A percentile compares a stretch with the other conserved stretches of the same genome.
phyloP scores from a whole-genome alignment of 2,888 invertebrate genomes.

The Eristalis tenax region DNA sequence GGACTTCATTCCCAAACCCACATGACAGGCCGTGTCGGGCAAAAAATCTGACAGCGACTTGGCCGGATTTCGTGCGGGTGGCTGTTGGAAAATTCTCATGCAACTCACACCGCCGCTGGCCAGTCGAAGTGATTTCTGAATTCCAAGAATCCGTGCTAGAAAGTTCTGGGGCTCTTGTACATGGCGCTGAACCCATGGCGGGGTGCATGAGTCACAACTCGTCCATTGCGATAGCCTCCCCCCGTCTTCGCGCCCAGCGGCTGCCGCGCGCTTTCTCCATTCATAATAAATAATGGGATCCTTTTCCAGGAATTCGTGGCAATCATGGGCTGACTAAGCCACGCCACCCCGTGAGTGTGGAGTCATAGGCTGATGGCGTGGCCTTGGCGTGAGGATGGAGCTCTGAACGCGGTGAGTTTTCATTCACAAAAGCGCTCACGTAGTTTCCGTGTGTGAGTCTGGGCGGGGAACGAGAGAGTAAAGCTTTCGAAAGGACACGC shows the following conservation, averaged over 20 bases:
- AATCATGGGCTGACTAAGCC: constrained; percentile 66
- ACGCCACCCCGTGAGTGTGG: constrained; percentile 31
- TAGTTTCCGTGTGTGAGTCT: constrained; percentile 6
- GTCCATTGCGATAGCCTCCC: constrained; percentile 9
- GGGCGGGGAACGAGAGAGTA: neutral
- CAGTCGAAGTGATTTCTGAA: constrained; percentile 15
- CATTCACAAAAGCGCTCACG: constrained; percentile 60
- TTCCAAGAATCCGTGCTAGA: constrained; percentile 43
- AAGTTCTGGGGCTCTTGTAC: constrained; percentile 33
- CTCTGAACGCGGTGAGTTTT: constrained; percentile 21
- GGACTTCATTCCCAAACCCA: constrained; percentile 14
- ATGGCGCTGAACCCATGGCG: constrained; percentile 1
- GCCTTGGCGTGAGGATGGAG: constrained; percentile 11
- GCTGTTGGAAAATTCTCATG: constrained; percentile 45
- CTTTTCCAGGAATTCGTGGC: constrained; percentile 65
- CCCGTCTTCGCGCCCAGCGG: constrained; percentile 2
- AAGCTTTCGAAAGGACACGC: constrained; percentile 53
- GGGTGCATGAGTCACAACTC: constrained; percentile 55
- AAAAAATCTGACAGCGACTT: constrained; percentile 43
- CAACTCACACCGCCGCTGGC: constrained; percentile 43
- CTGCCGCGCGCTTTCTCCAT: constrained; percentile 46
- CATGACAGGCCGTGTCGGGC: constrained; percentile 40
- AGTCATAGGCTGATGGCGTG: neutral
- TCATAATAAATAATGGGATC: constrained; percentile 69
- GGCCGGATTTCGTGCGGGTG: constrained; percentile 41